Evolutionary conservation across 2,113 vertebrate species (phyloP).

Genomic region (Pangasianodon hypophthalmus): DNA sequence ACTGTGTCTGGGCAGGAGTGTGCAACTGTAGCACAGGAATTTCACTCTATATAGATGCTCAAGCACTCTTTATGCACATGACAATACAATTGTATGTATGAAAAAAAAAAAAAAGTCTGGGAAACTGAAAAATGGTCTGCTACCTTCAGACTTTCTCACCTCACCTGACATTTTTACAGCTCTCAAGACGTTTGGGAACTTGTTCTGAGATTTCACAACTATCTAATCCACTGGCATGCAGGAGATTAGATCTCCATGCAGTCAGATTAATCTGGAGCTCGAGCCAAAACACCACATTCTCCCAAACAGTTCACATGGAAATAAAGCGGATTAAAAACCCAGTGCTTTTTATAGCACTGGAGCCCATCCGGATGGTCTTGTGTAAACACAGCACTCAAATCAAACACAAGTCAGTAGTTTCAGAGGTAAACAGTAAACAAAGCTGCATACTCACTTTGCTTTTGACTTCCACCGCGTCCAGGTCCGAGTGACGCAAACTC

Average conservation of each 20-base stretch:
- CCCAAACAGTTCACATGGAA: background rate
- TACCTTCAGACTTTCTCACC: background rate
- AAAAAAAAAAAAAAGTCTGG: background rate
- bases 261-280: background rate
- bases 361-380: background rate
- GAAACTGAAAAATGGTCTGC: background rate
- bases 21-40: no score
- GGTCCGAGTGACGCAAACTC: constrained; percentile 81
- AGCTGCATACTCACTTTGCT: constrained; percentile 85
- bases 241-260: background rate
- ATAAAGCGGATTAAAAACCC: background rate
- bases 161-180: background rate
- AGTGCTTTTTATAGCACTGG: background rate
- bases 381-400: background rate
- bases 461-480: constrained; percentile 92
- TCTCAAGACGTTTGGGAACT: background rate
- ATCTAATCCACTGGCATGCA: background rate
- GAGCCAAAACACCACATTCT: background rate
- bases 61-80: no score
- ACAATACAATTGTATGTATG: background rate
- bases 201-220: background rate
- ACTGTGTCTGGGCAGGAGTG: no score
- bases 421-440: background rate
- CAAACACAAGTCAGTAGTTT: background rate
- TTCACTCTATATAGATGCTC: no score